Conservation (phyloP, 2,888 invertebrate genomes). For the Brenthis ino region DNA sequence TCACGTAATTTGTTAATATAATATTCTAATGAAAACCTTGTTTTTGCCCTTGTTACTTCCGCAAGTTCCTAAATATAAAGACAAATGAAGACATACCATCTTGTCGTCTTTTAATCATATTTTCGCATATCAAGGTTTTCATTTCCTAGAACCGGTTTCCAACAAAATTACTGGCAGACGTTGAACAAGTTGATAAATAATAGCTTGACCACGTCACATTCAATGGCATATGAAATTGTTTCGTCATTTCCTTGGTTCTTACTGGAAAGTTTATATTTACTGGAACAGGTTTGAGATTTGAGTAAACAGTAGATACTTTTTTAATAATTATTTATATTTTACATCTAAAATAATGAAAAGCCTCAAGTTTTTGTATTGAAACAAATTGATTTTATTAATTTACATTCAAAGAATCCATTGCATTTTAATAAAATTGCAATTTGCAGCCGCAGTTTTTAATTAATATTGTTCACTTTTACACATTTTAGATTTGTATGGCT, state of each 20-base stretch:
- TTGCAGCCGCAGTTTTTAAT: neutral
- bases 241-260: conserved; percentile 2
- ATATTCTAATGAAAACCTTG: too few relatives aligned
- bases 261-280: conserved; percentile 4
- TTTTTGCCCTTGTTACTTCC: neutral
- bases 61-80: too few relatives aligned
- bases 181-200: conserved; percentile 5
- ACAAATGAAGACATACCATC: neutral
- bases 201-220: conserved; percentile 13
- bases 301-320: neutral
- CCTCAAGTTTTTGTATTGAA: neutral
- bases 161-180: conserved; percentile 9
- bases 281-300: conserved; percentile 11
- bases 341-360: neutral
- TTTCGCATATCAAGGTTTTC: conserved; percentile 5
- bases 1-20: too few relatives aligned
- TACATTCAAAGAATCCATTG: too few relatives aligned
- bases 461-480: neutral
- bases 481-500: conserved; percentile 92
- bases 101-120: neutral
- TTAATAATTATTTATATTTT: neutral
- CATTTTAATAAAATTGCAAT: too few relatives aligned
- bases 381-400: too few relatives aligned
- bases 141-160: conserved; percentile 11
- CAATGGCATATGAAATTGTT: conserved; percentile 18